Percentiles rank a stretch among this genome's conserved stretches.
These are phyloP conservation scores for Cataglyphis cursor DNA, from an alignment of 2,888 invertebrate species.

Conservation along the genomic window DNA sequence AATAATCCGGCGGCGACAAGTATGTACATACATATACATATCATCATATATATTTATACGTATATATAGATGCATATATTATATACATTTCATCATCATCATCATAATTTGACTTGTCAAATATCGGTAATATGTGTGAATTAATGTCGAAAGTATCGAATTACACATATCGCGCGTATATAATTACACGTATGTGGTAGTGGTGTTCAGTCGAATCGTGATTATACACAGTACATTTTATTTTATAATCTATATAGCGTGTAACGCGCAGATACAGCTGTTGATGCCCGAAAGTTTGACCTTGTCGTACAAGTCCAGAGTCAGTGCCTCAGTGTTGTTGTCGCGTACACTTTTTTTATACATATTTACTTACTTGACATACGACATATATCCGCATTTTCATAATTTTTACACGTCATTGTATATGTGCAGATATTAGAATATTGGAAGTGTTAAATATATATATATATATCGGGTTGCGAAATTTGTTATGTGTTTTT, in stretches of 20 bases:
- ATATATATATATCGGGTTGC: no score
- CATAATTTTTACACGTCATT: background rate
- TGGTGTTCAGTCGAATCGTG: background rate
- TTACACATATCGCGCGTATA: background rate
- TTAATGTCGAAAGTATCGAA: background rate
- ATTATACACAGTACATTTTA: background rate
- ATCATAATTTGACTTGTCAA: background rate
- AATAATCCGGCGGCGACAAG: background rate
- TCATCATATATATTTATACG: no score
- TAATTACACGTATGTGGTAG: background rate
- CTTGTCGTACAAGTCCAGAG: background rate
- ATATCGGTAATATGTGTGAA: background rate
- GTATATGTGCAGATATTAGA: background rate
- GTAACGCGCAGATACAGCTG: background rate
- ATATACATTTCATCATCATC: background rate
- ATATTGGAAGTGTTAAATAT: background rate
- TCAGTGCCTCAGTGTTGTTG: background rate
- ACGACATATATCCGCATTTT: background rate
- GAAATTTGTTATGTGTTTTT: background rate
- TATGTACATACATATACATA: background rate
- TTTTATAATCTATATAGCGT: background rate
- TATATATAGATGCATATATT: no score
- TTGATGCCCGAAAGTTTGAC: background rate
- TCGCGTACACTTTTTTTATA: background rate
- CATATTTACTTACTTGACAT: background rate